Evolutionary conservation across 53 echinoderm and acorn worm genomes (phyloP).

Genomic region (Actinopyga echinites): DNA sequence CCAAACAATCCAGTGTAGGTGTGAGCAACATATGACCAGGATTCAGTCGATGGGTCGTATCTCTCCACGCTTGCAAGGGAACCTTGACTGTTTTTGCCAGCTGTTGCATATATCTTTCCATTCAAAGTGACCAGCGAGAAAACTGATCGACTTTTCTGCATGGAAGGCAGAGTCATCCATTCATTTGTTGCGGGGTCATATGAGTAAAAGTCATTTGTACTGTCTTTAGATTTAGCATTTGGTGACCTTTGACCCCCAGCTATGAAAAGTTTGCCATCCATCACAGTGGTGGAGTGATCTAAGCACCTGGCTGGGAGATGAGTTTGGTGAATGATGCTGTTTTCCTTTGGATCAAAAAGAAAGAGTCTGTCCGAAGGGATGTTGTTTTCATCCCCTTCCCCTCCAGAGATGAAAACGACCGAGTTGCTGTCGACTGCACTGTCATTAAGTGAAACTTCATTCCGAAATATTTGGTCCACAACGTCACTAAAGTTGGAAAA

Average conservation of each 20-base stretch:
- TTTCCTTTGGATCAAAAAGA: constrained; percentile 6
- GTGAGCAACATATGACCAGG: constrained; percentile 71
- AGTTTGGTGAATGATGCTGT: constrained; percentile 10
- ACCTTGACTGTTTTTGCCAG: constrained; percentile 84
- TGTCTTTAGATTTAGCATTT: constrained; percentile 77
- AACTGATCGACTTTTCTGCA: constrained; percentile 79
- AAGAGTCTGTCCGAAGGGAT: neutral
- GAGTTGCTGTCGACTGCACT: neutral
- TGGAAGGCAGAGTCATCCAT: constrained; percentile 76
- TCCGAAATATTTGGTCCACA: neutral
- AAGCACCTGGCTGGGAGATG: constrained; percentile 37
- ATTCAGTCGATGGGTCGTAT: constrained; percentile 65
- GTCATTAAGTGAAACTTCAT: neutral
- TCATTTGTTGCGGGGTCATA: constrained; percentile 56
- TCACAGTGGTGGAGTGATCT: constrained; percentile 51
- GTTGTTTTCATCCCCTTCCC: constrained; percentile 8
- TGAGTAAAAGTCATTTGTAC: constrained; percentile 73
- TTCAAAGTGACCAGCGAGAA: constrained; percentile 69
- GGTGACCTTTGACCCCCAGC: constrained; percentile 83
- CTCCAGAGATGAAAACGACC: constrained; percentile 15
- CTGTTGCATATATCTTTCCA: constrained; percentile 77
- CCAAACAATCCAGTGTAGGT: constrained; percentile 78
- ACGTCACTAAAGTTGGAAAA: neutral
- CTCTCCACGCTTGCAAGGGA: constrained; percentile 85
- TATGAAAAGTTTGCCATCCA: constrained; percentile 51